Conservation (phyloP, 2,113 vertebrate genomes). For the Myrmecobius fasciatus region DNA sequence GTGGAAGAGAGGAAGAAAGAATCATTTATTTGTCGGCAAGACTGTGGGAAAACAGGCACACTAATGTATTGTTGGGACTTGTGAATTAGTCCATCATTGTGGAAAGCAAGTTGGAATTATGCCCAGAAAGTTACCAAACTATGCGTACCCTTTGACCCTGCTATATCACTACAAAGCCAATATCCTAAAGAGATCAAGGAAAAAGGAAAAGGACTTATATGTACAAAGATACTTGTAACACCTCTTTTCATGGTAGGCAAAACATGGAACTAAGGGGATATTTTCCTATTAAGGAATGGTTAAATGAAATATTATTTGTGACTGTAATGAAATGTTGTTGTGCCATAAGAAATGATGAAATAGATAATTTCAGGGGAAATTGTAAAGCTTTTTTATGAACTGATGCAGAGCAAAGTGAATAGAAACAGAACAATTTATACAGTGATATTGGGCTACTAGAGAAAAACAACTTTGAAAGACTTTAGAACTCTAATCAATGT, state of each 20-base stretch:
- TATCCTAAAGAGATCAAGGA: neutral
- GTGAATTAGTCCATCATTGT: neutral
- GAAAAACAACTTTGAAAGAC: neutral
- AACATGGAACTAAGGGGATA: neutral
- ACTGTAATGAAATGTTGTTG: neutral
- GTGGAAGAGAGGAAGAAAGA: neutral
- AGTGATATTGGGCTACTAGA: neutral
- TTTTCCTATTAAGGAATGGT: neutral
- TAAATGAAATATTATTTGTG: neutral
- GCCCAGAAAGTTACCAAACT: neutral
- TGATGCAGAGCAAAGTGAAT: neutral
- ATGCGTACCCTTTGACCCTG: neutral
- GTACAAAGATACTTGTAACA: neutral
- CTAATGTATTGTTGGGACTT: neutral
- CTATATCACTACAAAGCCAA: neutral
- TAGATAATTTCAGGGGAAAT: neutral
- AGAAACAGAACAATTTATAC: neutral
- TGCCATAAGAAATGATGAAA: neutral
- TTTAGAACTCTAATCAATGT: neutral
- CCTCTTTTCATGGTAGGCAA: neutral
- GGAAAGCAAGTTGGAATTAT: neutral
- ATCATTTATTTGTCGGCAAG: neutral
- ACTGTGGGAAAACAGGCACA: neutral
- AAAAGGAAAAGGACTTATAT: neutral
- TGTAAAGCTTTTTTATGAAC: neutral